A percentile compares a stretch with the other conserved stretches of the same genome.
Conservation (phyloP, 1,140 invertebrate species). For the Achatina immaculata region DNA sequence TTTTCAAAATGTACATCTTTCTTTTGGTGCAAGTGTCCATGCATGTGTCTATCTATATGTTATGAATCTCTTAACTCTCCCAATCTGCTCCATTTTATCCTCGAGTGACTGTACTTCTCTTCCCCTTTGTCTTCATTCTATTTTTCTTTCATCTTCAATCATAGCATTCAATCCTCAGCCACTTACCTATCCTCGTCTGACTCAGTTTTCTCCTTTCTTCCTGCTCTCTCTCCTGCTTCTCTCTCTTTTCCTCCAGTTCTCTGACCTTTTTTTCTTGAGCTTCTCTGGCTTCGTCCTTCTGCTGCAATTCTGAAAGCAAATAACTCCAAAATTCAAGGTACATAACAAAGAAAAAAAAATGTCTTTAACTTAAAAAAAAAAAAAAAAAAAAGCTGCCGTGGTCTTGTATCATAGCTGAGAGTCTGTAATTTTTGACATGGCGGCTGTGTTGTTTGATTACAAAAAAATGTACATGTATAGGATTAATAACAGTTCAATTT, state of each 20-base stretch:
- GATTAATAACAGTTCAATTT: too few relatives aligned
- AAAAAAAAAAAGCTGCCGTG: too few relatives aligned
- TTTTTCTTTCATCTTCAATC: background rate
- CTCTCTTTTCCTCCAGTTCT: constrained; percentile 55
- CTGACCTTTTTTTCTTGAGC: constrained; percentile 65
- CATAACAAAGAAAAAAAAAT: too few relatives aligned
- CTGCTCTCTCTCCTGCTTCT: constrained; percentile 56
- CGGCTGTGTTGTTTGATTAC: too few relatives aligned
- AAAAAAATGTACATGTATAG: too few relatives aligned
- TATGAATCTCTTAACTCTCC: too few relatives aligned
- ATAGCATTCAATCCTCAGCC: background rate
- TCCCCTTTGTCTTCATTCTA: background rate
- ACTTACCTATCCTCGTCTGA: constrained; percentile 38
- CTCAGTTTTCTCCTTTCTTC: constrained; percentile 51
- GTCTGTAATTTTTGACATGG: too few relatives aligned
- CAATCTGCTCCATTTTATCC: background rate
- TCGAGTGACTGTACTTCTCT: background rate
- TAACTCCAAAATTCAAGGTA: background rate
- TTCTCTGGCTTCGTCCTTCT: constrained; percentile 62
- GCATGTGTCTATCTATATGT: too few relatives aligned
- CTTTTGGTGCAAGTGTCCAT: too few relatives aligned
- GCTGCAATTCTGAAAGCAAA: constrained; percentile 56
- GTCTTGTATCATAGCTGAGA: too few relatives aligned
- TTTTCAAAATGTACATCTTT: too few relatives aligned
- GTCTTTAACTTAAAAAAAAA: too few relatives aligned